Evolutionary conservation across 2,888 invertebrate genomes (phyloP).

Genomic region (Yponomeuta evonymella): DNA sequence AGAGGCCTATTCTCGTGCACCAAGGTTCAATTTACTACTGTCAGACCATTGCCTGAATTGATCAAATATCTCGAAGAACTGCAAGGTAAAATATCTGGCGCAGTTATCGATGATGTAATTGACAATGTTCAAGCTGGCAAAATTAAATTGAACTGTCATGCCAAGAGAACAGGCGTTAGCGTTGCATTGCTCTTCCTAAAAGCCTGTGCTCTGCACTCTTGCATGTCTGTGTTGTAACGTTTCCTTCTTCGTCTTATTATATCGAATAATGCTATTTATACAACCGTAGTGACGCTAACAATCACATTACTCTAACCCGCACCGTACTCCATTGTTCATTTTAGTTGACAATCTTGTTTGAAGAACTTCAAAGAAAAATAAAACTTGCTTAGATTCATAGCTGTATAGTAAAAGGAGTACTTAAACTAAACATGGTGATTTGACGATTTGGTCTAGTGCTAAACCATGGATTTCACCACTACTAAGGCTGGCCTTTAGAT

Average conservation of each 20-base stretch:
- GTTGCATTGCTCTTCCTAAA: constrained; percentile 34
- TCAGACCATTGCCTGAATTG: neutral
- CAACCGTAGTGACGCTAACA: constrained; percentile 49
- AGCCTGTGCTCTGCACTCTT: constrained; percentile 68
- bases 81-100: too few species aligned
- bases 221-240: constrained; percentile 65
- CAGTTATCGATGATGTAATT: too few species aligned
- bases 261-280: constrained; percentile 48
- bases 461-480: too few species aligned
- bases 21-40: constrained; percentile 1
- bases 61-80: too few species aligned
- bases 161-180: neutral
- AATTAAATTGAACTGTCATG: neutral
- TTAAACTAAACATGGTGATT: too few species aligned
- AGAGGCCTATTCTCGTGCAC: neutral
- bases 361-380: neutral
- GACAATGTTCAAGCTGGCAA: neutral
- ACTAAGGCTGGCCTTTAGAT: too few species aligned
- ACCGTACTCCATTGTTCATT: constrained; percentile 1
- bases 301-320: constrained; percentile 32
- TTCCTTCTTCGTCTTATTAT: constrained; percentile 42
- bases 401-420: too few species aligned
- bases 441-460: too few species aligned
- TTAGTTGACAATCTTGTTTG: constrained; percentile 13
- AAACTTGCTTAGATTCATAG: too few species aligned